Percentiles rank a stretch among this genome's conserved stretches.
Conservation (phyloP, 1,140 invertebrate species). For the Drosophila persimilis region DNA sequence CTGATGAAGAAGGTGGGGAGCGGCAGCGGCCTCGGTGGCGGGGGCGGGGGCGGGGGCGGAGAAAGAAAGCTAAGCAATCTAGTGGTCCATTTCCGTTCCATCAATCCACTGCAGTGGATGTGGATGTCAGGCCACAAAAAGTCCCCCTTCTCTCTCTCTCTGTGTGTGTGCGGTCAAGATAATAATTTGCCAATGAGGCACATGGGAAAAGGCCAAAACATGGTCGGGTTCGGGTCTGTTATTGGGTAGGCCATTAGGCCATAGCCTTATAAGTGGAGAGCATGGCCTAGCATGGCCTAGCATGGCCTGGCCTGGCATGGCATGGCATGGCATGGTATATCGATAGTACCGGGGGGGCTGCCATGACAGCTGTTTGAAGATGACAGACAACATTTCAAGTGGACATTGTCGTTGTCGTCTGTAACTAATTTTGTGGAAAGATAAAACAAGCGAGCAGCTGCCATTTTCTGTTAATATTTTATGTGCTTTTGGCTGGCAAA, state of each 20-base stretch:
- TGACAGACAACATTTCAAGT: conserved; percentile 75
- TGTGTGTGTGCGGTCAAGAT: conserved; percentile 52
- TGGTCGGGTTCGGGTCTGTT: conserved; percentile 42
- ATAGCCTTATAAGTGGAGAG: conserved; percentile 60
- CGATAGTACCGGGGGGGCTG: conserved; percentile 31
- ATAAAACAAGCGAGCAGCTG: conserved; percentile 50
- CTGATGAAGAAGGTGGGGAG: background rate
- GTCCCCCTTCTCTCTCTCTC: conserved; percentile 13
- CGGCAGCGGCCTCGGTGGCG: background rate
- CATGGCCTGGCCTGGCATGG: no score
- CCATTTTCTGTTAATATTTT: conserved; percentile 51
- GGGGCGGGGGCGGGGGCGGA: background rate
- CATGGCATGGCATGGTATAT: no score
- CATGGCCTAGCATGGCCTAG: no score
- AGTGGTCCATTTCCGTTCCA: conserved; percentile 34
- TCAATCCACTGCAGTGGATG: conserved; percentile 34
- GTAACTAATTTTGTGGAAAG: conserved; percentile 72
- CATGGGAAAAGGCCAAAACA: conserved; percentile 73
- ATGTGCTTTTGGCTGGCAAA: conserved; percentile 22
- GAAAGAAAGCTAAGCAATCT: conserved; percentile 32
- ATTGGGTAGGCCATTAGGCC: conserved; percentile 72
- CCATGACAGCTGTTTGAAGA: conserved; percentile 51
- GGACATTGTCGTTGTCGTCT: conserved; percentile 56
- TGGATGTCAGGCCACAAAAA: conserved; percentile 40
- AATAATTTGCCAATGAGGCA: conserved; percentile 79